Evolutionary conservation across 2,113 vertebrate species (phyloP).

Genomic region (Antennarius striatus): DNA sequence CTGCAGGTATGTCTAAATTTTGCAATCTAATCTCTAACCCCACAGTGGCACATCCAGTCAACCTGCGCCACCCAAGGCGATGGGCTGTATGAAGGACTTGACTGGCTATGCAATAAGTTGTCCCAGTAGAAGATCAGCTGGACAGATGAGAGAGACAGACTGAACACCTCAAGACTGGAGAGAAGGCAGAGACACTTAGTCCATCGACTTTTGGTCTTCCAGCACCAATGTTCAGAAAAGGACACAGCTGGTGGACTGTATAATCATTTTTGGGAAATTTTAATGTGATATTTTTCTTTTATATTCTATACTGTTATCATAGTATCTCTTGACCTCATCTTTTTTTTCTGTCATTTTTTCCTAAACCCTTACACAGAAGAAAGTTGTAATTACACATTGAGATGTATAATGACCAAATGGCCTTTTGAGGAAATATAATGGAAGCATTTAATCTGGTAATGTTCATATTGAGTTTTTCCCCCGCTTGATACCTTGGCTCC

Average conservation of each 20-base stretch:
- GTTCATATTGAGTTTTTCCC: constrained; percentile 9
- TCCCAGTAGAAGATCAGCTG: constrained; percentile 37
- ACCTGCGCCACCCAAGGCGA: constrained; percentile 90
- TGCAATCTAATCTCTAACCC: constrained; percentile 1
- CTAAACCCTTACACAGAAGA: constrained; percentile 5
- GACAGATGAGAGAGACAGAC: constrained; percentile 24
- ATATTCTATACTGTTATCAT: constrained; percentile 30
- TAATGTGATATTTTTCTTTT: constrained; percentile 35
- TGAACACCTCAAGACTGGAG: constrained; percentile 27
- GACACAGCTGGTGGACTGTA: constrained; percentile 55
- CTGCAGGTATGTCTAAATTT: neutral
- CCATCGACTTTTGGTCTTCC: constrained; percentile 54
- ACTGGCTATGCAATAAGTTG: constrained; percentile 91
- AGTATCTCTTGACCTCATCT: constrained; percentile 17
- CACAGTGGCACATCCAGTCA: constrained; percentile 89
- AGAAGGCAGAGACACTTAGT: constrained; percentile 52
- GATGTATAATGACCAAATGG: constrained; percentile 31
- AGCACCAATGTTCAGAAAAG: constrained; percentile 34
- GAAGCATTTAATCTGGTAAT: constrained; percentile 2
- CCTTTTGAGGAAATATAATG: neutral
- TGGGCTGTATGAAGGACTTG: constrained; percentile 91
- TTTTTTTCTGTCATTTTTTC: constrained; percentile 22
- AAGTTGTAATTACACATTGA: constrained; percentile 28
- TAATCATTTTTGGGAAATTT: constrained; percentile 45
- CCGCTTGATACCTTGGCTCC: neutral